Percentiles rank a stretch among this genome's conserved stretches.
phyloP scores from a whole-genome alignment of 2,113 vertebrate genomes.

The Percopsis transmontana region DNA sequence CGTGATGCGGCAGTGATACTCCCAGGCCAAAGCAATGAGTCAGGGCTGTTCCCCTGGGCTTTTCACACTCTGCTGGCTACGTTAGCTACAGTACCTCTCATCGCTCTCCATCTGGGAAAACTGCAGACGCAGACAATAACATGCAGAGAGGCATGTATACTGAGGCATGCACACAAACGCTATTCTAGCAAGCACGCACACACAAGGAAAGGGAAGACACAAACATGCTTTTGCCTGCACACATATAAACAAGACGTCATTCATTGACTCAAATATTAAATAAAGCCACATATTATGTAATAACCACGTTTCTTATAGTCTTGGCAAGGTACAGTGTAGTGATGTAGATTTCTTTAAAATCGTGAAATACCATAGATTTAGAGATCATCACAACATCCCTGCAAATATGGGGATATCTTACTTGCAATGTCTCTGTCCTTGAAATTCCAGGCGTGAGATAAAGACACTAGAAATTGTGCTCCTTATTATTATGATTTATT shows the following conservation, averaged over 20 bases:
- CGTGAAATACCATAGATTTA: too few relatives aligned
- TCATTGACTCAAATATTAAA: too few relatives aligned
- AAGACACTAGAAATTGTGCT: too few relatives aligned
- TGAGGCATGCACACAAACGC: not conserved
- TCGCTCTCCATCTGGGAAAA: constrained; percentile 12
- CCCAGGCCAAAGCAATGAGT: constrained; percentile 4
- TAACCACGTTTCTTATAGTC: too few relatives aligned
- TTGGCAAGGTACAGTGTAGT: too few relatives aligned
- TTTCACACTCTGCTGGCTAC: not conserved
- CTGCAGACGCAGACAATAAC: not conserved
- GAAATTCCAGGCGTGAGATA: too few relatives aligned
- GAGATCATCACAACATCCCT: not conserved
- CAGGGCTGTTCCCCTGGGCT: not conserved
- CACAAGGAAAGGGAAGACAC: not conserved
- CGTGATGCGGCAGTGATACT: not conserved
- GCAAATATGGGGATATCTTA: too few relatives aligned
- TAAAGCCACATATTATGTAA: too few relatives aligned
- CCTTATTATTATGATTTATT: too few relatives aligned
- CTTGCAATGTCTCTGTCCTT: too few relatives aligned
- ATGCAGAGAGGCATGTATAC: not conserved
- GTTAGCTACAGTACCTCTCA: not conserved
- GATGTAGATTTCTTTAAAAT: too few relatives aligned
- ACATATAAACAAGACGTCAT: not conserved
- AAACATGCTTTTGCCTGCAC: not conserved
- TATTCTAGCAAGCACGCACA: not conserved